These are phyloP conservation scores for Toxostoma redivivum DNA, from an alignment of 2,113 vertebrate species.

Conservation along the genomic window DNA sequence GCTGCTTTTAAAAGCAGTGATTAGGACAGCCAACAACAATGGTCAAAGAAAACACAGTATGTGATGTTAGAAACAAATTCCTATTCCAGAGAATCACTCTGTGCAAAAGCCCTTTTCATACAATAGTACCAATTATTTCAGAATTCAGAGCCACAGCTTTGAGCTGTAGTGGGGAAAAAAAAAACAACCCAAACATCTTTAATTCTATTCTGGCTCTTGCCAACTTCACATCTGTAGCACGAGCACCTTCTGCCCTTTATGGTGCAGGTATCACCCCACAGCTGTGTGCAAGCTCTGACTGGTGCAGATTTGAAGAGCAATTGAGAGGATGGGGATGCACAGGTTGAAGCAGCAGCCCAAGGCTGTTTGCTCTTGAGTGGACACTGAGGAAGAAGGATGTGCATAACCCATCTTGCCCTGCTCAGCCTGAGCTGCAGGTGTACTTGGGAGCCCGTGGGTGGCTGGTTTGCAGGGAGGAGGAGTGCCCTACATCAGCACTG, in stretches of 20 bases:
- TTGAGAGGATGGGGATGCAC: neutral
- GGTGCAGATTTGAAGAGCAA: neutral
- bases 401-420: neutral
- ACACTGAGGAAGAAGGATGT: neutral
- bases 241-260: neutral
- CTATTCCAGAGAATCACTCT: neutral
- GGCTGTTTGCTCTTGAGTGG: neutral
- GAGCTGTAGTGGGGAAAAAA: neutral
- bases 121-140: neutral
- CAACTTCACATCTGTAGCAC: neutral
- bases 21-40: neutral
- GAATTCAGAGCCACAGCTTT: neutral
- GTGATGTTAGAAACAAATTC: neutral
- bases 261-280: neutral
- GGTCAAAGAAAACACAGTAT: neutral
- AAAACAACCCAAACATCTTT: neutral
- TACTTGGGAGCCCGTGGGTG: neutral
- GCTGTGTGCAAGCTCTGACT: neutral
- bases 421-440: neutral
- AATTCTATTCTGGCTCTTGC: neutral
- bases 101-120: neutral
- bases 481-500: neutral
- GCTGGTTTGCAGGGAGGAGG: rapidly evolving
- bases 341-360: rapidly evolving
- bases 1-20: neutral